Base-by-base conservation (phyloP, 2,113 vertebrate species). In the Callospermophilus lateralis region DNA sequence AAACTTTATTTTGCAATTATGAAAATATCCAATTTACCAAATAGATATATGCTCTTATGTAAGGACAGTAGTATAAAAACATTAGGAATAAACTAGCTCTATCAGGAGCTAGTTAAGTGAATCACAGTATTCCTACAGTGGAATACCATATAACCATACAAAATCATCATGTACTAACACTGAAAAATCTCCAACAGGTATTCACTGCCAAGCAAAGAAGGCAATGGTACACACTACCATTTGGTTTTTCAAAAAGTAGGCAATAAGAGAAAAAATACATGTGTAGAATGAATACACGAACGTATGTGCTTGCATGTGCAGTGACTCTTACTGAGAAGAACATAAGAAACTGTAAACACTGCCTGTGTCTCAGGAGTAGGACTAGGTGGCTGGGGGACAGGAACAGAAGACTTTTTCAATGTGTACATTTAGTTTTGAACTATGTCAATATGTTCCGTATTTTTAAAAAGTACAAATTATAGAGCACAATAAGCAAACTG, bases 1-100 rank as follows among this genome's bases (percentile, higher is more conserved):
- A 89, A 87, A 79, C 51, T 89, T 87, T 65, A 68, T 17, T 72
- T 16, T 76, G 12, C 37, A 83, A 89, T 89, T 89, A 72, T 84
- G 45, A 95, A 95, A 86, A 79, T n/a, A 70, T 65, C n/a, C 79
- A 63, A 86, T 65, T 55, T 94, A 76, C 17, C 51, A 48, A n/a
- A 90, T 8, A 92, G 22, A 63, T 34, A 76, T 17, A 76, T 6
- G n/a, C 37, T 90, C 37, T 85, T 24, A 73, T 39, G 6, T 51
- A 93, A 80, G 26, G 45, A 58, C 20, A 87, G 10, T 19, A 86
- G 11, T 51, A 70, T 80, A 93, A 85, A 96, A 95, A 84, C 51
- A 67, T 16, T 89, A 94, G 42, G 39, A 92, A 95, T 13, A 70
- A 39, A 4, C 32, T 3, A 61, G 74, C 0, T 84, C 79, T 4